Evolutionary conservation across 1,140 invertebrate genomes (phyloP).

Genomic region (Copidosoma floridanum): DNA sequence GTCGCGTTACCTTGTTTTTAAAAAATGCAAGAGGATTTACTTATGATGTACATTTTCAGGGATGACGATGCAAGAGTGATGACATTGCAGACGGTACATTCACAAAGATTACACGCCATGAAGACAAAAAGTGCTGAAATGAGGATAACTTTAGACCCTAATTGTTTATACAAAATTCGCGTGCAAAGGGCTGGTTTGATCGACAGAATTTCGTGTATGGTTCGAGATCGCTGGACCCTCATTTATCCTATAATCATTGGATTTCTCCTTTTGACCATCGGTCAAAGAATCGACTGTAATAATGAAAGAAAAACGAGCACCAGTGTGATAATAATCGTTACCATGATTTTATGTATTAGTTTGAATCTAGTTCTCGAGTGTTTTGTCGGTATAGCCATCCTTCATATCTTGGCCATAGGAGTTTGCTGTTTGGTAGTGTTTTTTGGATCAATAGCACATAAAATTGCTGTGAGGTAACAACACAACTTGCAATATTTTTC

Average conservation of each 20-base stretch:
- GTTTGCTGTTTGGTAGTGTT: conserved; percentile 57
- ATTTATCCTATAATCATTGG: conserved; percentile 45
- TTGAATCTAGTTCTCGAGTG: conserved; percentile 40
- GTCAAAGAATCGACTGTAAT: conserved; percentile 39
- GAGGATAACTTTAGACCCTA: conserved; percentile 60
- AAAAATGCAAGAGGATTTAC: not conserved
- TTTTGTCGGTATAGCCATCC: conserved; percentile 53
- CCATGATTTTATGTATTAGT: conserved; percentile 30
- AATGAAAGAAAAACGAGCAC: conserved; percentile 19
- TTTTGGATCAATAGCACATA: conserved; percentile 61
- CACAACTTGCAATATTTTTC: not conserved
- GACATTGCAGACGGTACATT: conserved; percentile 52
- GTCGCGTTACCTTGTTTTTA: conserved; percentile 12
- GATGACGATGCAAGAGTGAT: conserved; percentile 55
- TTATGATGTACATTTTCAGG: conserved; percentile 29
- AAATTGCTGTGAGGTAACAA: conserved; percentile 57
- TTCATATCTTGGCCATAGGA: conserved; percentile 52
- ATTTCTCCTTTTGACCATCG: conserved; percentile 44
- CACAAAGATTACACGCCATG: conserved; percentile 12
- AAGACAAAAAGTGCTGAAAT: conserved; percentile 49
- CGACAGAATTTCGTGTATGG: conserved; percentile 42
- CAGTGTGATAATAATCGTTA: conserved; percentile 33
- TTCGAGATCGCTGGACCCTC: conserved; percentile 48
- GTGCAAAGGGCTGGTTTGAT: conserved; percentile 38
- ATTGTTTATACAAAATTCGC: conserved; percentile 59